These are phyloP conservation scores for Drosophila lini DNA, from an alignment of 1,140 invertebrate species.

Conservation along the genomic window DNA sequence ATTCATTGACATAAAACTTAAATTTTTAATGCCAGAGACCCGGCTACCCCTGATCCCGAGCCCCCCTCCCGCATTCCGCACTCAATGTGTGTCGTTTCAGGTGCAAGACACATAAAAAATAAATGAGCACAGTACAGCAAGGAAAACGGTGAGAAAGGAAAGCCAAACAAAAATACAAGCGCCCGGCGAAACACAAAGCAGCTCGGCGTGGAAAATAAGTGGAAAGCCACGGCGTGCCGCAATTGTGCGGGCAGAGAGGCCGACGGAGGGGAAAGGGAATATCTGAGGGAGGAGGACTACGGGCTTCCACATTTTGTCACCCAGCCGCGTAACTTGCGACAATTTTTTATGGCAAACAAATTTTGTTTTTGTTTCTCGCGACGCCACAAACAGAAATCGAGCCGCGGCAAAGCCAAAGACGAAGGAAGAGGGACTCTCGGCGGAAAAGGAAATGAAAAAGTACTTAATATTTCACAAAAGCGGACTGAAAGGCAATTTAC, in stretches of 20 bases:
- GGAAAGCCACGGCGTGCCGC: constrained; percentile 40
- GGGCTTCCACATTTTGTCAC: constrained; percentile 53
- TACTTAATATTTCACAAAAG: constrained; percentile 60
- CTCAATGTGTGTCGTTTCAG: constrained; percentile 57
- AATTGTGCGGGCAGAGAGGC: constrained; percentile 35
- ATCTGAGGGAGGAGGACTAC: neutral
- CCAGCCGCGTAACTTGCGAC: constrained; percentile 53
- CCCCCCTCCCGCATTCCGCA: constrained; percentile 11
- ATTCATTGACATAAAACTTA: constrained; percentile 75
- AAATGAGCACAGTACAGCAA: constrained; percentile 61
- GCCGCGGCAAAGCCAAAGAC: neutral
- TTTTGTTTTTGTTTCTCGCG: constrained; percentile 47
- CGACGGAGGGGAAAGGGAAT: neutral
- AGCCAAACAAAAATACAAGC: constrained; percentile 33
- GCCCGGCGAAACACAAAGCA: constrained; percentile 33
- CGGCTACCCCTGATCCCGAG: neutral
- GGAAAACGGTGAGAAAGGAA: constrained; percentile 22
- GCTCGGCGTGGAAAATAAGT: constrained; percentile 53
- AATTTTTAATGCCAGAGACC: constrained; percentile 71
- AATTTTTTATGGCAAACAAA: constrained; percentile 57
- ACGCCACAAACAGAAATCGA: constrained; percentile 45
- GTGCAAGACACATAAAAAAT: constrained; percentile 75
- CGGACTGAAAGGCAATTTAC: constrained; percentile 52
- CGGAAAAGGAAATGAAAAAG: constrained; percentile 61
- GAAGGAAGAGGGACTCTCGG: neutral